phyloP scores from a whole-genome alignment of 1,140 invertebrate genomes.

The Sarcophaga bullata region DNA sequence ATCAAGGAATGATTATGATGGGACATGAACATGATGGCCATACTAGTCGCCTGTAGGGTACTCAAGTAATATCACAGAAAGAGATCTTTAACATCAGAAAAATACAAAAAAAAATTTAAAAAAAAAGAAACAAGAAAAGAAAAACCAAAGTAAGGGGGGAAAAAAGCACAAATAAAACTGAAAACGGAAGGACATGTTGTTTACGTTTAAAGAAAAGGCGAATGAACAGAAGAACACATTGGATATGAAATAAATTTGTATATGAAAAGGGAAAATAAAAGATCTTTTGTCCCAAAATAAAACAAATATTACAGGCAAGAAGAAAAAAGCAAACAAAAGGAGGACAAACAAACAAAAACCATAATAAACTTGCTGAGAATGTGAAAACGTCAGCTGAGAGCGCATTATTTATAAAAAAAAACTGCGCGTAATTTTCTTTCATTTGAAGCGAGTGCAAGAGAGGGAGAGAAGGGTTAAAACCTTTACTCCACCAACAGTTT shows the following conservation, averaged over 20 bases:
- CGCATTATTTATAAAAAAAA: too few relatives aligned
- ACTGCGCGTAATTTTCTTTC: too few relatives aligned
- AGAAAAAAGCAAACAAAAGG: neutral
- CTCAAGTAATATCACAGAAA: neutral
- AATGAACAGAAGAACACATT: neutral
- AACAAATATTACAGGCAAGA: neutral
- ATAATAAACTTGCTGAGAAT: conserved; percentile 20
- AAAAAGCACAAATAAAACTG: neutral
- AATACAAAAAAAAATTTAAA: neutral
- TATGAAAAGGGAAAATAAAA: conserved; percentile 1
- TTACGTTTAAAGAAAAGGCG: neutral
- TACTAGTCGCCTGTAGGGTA: neutral
- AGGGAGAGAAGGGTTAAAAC: too few relatives aligned
- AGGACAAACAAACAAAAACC: neutral
- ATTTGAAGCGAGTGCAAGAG: too few relatives aligned
- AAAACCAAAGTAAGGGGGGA: neutral
- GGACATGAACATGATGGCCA: too few relatives aligned
- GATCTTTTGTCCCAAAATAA: neutral
- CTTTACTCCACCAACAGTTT: too few relatives aligned
- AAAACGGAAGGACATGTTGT: neutral
- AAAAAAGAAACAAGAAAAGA: neutral
- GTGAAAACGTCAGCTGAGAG: neutral
- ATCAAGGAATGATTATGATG: too few relatives aligned
- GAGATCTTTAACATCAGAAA: neutral
- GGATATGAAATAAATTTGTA: neutral